phyloP scores from a whole-genome alignment of 2,888 invertebrate genomes.

The Adelphocoris suturalis region DNA sequence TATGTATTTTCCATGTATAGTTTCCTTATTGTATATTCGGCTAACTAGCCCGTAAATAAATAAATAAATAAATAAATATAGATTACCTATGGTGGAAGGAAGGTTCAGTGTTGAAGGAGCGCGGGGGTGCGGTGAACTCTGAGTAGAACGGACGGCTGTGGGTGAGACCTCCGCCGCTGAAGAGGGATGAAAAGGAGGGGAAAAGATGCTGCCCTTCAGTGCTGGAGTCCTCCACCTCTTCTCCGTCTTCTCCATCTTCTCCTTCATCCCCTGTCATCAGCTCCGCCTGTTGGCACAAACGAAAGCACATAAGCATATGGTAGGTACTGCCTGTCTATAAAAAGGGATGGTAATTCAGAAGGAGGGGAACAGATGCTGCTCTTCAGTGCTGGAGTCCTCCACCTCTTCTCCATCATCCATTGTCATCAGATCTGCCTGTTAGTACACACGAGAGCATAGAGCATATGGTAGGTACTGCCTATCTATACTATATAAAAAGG shows the following conservation, averaged over 20 bases:
- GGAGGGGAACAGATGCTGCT: conserved; percentile 85
- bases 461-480: too few relatives aligned
- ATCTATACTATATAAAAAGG: too few relatives aligned
- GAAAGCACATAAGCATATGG: too few relatives aligned
- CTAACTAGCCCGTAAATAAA: too few relatives aligned
- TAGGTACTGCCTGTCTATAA: too few relatives aligned
- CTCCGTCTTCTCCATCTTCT: conserved; percentile 50
- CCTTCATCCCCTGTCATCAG: conserved; percentile 54
- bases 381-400: conserved; percentile 72
- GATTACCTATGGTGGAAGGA: conserved; percentile 68
- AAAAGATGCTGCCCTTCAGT: conserved; percentile 81
- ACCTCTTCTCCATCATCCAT: conserved; percentile 53
- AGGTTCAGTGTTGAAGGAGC: conserved; percentile 71
- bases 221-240: conserved; percentile 64
- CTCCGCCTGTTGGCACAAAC: conserved; percentile 50
- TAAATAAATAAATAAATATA: background rate
- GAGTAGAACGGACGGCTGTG: conserved; percentile 81
- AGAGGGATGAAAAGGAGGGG: conserved; percentile 87
- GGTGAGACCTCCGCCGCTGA: conserved; percentile 80
- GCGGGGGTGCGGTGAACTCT: conserved; percentile 80
- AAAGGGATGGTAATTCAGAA: too few relatives aligned
- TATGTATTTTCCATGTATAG: too few relatives aligned
- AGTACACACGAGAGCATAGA: background rate
- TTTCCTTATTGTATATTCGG: too few relatives aligned
- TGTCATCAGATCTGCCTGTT: conserved; percentile 56